Evolutionary conservation across 1,140 invertebrate species (phyloP).

Genomic region (Eurosta solidaginis): DNA sequence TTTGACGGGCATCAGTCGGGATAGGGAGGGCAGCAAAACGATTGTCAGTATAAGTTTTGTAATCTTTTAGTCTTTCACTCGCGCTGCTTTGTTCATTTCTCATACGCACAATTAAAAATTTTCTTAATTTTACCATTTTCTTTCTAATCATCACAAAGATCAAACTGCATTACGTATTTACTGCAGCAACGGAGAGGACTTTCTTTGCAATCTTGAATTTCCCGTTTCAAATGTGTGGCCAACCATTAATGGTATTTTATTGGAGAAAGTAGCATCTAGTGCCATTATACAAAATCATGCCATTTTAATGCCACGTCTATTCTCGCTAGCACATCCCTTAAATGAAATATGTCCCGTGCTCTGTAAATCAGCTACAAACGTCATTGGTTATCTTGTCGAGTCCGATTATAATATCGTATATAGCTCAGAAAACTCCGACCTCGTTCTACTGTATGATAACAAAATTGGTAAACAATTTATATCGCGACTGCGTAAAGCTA

Average conservation of each 20-base stretch:
- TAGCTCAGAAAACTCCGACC: constrained; percentile 67
- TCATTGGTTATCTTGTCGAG: constrained; percentile 65
- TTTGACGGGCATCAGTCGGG: too few relatives aligned
- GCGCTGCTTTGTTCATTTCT: not conserved
- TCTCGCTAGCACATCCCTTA: constrained; percentile 84
- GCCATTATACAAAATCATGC: constrained; percentile 49
- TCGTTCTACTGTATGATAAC: constrained; percentile 77
- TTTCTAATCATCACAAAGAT: constrained; percentile 53
- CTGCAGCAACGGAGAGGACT: constrained; percentile 80
- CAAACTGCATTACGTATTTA: constrained; percentile 78
- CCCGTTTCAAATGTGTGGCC: constrained; percentile 78
- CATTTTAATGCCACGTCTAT: constrained; percentile 69
- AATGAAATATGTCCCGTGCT: constrained; percentile 87
- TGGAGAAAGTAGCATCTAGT: constrained; percentile 69
- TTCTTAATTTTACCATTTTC: not conserved
- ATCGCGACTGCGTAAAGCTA: constrained; percentile 78
- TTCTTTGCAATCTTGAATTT: constrained; percentile 81
- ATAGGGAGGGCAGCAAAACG: too few relatives aligned
- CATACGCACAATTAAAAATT: not conserved
- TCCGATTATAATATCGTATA: constrained; percentile 66
- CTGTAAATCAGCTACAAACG: constrained; percentile 64
- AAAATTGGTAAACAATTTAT: constrained; percentile 79
- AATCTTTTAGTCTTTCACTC: too few relatives aligned
- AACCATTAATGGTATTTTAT: constrained; percentile 76
- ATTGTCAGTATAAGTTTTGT: too few relatives aligned